These are phyloP conservation scores for Aspidiotus destructor DNA, from an alignment of 2,888 invertebrate genomes.

Conservation along the genomic window DNA sequence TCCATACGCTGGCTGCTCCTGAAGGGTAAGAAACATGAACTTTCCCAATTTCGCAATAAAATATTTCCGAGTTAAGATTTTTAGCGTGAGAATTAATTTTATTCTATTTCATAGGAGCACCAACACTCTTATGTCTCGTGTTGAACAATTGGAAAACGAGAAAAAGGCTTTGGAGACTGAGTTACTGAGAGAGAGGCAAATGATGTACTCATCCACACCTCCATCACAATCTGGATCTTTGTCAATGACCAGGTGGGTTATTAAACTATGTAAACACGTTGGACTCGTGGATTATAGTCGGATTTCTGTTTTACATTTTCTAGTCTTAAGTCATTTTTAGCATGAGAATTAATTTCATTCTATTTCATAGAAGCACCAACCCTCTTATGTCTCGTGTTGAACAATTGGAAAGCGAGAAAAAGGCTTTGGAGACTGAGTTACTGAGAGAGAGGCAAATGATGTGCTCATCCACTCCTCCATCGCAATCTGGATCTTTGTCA, in stretches of 20 bases:
- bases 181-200: conserved; percentile 21
- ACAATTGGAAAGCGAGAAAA: conserved; percentile 23
- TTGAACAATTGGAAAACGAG: conserved; percentile 22
- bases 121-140: conserved; percentile 18
- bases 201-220: not conserved
- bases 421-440: conserved; percentile 18
- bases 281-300: no score
- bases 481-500: not conserved
- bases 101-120: conserved; percentile 8
- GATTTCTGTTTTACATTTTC: no score
- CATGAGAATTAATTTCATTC: no score
- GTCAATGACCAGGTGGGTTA: not conserved
- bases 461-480: not conserved
- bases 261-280: no score
- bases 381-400: conserved; percentile 23
- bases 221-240: not conserved
- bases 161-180: conserved; percentile 22
- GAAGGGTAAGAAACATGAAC: conserved; percentile 15
- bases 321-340: no score
- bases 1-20: conserved; percentile 24
- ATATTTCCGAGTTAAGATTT: no score
- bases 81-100: no score
- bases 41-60: no score
- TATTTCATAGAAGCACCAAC: conserved; percentile 10
- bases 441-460: conserved; percentile 21